phyloP scores from a whole-genome alignment of 1,140 invertebrate species.

The Hypsibius dujardini region DNA sequence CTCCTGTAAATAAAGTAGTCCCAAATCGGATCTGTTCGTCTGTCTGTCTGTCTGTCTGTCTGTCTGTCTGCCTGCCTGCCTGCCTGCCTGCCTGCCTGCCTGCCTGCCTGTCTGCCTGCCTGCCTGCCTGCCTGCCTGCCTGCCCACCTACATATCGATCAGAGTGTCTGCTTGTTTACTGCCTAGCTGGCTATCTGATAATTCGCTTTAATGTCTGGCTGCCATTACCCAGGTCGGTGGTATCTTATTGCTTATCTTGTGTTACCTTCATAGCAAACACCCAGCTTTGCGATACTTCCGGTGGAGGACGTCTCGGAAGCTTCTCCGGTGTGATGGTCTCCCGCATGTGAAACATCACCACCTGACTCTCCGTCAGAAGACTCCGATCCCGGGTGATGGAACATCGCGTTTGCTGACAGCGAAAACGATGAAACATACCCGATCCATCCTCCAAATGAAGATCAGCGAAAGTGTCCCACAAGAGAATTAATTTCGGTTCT shows the following conservation, averaged over 20 bases:
- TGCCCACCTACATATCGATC: too few species aligned
- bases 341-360: not conserved
- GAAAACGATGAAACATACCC: not conserved
- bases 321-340: not conserved
- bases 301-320: not conserved
- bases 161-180: too few species aligned
- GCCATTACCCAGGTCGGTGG: too few species aligned
- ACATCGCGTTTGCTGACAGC: not conserved
- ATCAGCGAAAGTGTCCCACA: constrained; percentile 9
- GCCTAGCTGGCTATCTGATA: too few species aligned
- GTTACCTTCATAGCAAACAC: not conserved
- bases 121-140: too few species aligned
- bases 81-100: too few species aligned
- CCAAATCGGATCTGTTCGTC: too few species aligned
- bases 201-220: too few species aligned
- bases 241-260: too few species aligned
- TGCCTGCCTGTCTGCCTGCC: too few species aligned
- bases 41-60: too few species aligned
- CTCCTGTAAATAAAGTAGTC: not conserved
- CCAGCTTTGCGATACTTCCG: not conserved
- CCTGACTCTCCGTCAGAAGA: not conserved
- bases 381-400: not conserved
- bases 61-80: too few species aligned
- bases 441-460: not conserved
- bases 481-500: not conserved